These are phyloP conservation scores for Alca torda DNA, from an alignment of 2,797 vertebrate genomes.

Conservation along the genomic window DNA sequence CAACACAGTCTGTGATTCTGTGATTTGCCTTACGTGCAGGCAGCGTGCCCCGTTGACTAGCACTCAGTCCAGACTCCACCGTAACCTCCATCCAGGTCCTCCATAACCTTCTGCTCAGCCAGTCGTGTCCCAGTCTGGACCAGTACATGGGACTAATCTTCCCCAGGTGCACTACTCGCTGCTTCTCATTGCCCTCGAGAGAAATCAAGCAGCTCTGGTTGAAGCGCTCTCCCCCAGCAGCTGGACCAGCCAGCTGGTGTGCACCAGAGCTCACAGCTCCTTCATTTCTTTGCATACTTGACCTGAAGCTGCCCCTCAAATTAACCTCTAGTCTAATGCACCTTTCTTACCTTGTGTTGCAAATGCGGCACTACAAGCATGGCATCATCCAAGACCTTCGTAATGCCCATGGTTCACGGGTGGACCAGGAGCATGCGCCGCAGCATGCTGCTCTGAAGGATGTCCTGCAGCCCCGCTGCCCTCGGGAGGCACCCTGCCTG, in stretches of 20 bases:
- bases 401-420: rapidly evolving
- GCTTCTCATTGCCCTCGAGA: not conserved
- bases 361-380: rapidly evolving
- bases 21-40: rapidly evolving
- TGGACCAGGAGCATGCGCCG: not conserved
- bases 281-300: not conserved
- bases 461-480: rapidly evolving
- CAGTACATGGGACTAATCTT: not conserved
- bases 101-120: not conserved
- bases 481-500: not conserved
- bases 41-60: rapidly evolving
- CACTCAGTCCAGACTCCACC: not conserved
- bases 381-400: not conserved
- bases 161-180: no score
- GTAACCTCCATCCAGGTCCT: not conserved
- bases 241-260: not conserved
- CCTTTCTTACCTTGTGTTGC: not conserved
- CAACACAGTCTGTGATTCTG: no score
- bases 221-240: not conserved
- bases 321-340: not conserved
- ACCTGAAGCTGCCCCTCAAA: not conserved
- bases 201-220: not conserved
- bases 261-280: not conserved
- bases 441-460: not conserved
- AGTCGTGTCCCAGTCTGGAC: not conserved